A percentile compares a stretch with the other conserved stretches of the same genome.
Evolutionary conservation across 1,140 invertebrate genomes (phyloP).

Genomic region (Conus betulinus): DNA sequence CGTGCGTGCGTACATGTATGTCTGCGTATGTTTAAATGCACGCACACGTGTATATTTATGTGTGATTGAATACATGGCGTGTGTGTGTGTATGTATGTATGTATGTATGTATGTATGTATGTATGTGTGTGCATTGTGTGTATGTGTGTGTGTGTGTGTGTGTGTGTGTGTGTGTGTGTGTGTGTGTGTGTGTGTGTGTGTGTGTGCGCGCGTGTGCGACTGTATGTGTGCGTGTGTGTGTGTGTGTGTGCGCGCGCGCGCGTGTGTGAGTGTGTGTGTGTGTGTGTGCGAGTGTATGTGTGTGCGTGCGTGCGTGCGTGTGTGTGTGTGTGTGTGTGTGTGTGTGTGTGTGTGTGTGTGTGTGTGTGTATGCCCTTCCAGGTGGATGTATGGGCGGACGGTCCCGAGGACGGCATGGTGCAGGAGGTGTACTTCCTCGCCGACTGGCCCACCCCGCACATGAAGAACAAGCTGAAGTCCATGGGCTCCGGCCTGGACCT

Average conservation of each 20-base stretch:
- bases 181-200: no score
- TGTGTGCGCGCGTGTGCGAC: no score
- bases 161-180: not conserved
- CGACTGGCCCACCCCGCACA: not conserved
- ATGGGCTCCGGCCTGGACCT: constrained; percentile 10
- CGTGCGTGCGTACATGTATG: not conserved
- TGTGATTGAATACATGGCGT: not conserved
- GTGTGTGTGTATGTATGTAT: not conserved
- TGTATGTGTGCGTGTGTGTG: no score
- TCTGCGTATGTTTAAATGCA: not conserved
- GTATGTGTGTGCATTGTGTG: not conserved
- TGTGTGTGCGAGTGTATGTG: no score
- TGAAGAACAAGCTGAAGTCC: not conserved
- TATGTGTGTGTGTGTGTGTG: not conserved
- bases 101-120: not conserved
- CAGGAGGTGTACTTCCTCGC: constrained; percentile 31
- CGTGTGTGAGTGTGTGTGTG: constrained; percentile 11
- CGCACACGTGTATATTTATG: not conserved
- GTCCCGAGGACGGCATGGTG: not conserved
- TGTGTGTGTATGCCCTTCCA: not conserved
- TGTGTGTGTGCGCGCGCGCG: no score
- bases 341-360: not conserved
- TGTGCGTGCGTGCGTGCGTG: no score
- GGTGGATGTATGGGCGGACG: constrained; percentile 32
- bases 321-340: not conserved